Conservation (phyloP, 2,797 vertebrate genomes). For the Distichodus sexfasciatus region DNA sequence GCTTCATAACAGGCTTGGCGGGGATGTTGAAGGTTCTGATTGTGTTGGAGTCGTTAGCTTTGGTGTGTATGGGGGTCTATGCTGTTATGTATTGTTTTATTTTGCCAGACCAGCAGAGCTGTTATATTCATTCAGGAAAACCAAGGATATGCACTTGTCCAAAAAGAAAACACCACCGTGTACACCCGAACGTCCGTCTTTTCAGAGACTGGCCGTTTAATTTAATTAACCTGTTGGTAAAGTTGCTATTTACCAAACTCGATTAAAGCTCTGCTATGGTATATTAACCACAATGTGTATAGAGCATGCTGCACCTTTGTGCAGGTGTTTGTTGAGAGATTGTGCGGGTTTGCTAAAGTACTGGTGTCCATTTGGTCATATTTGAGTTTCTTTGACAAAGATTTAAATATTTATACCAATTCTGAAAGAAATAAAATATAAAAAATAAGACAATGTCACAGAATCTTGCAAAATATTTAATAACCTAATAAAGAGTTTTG, state of each 20-base stretch:
- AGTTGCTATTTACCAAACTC: background rate
- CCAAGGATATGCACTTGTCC: slow-evolving; percentile 34
- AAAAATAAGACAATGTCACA: too few relatives aligned
- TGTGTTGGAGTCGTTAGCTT: slow-evolving; percentile 27
- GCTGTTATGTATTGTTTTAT: slow-evolving; percentile 44
- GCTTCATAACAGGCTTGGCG: slow-evolving; percentile 34
- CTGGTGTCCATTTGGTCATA: too few relatives aligned
- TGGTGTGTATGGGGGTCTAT: slow-evolving; percentile 30
- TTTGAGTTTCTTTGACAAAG: too few relatives aligned
- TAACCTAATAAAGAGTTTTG: too few relatives aligned
- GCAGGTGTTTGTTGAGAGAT: too few relatives aligned
- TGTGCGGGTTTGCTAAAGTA: too few relatives aligned
- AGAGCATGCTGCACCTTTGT: too few relatives aligned
- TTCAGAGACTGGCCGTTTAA: background rate
- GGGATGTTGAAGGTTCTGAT: slow-evolving; percentile 39
- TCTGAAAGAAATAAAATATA: too few relatives aligned
- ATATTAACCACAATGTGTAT: too few relatives aligned
- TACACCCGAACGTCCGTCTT: slow-evolving; percentile 7
- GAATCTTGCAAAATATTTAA: too few relatives aligned
- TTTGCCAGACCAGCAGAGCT: slow-evolving; percentile 47
- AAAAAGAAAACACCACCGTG: slow-evolving; percentile 29
- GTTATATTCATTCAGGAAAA: slow-evolving; percentile 27
- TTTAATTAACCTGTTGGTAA: background rate
- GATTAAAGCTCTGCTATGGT: slow-evolving; percentile 10
- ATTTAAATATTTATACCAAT: too few relatives aligned